Conservation (phyloP, 2,888 invertebrate genomes). For the Lochmaea capreae region DNA sequence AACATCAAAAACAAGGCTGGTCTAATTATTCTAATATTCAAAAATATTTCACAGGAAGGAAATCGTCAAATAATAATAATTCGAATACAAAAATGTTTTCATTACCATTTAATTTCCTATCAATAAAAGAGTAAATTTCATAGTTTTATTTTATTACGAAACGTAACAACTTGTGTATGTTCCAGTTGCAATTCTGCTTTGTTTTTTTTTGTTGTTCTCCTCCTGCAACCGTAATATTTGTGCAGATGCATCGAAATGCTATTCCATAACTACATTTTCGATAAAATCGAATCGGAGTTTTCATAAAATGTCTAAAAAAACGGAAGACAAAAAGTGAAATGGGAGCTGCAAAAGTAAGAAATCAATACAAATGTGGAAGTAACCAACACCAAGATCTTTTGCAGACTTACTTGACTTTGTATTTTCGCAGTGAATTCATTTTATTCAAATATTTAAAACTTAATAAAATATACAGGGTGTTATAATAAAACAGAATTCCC, state of each 20-base stretch:
- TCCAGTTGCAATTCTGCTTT: background rate
- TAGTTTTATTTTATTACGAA: background rate
- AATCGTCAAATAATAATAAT: too few species aligned
- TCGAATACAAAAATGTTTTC: background rate
- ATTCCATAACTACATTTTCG: slow-evolving; percentile 35
- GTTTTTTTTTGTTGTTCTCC: background rate
- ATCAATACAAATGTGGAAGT: slow-evolving; percentile 1
- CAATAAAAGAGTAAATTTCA: background rate
- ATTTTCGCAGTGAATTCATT: background rate
- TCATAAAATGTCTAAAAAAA: slow-evolving; percentile 19
- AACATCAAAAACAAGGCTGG: too few species aligned
- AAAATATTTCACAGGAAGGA: too few species aligned
- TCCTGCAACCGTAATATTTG: slow-evolving; percentile 18
- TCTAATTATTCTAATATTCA: too few species aligned
- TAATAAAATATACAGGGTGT: background rate
- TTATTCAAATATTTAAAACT: too few species aligned
- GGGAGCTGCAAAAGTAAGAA: background rate
- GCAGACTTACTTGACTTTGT: background rate
- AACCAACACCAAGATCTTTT: background rate
- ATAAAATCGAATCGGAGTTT: slow-evolving; percentile 34
- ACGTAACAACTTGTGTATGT: slow-evolving; percentile 3
- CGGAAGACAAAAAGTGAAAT: background rate
- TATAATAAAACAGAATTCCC: background rate
- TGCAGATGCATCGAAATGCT: slow-evolving; percentile 34
- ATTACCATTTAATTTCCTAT: background rate